A percentile compares a stretch with the other conserved stretches of the same genome.
Evolutionary conservation across 2,797 vertebrate genomes (phyloP).

Genomic region (Crenichthys baileyi): DNA sequence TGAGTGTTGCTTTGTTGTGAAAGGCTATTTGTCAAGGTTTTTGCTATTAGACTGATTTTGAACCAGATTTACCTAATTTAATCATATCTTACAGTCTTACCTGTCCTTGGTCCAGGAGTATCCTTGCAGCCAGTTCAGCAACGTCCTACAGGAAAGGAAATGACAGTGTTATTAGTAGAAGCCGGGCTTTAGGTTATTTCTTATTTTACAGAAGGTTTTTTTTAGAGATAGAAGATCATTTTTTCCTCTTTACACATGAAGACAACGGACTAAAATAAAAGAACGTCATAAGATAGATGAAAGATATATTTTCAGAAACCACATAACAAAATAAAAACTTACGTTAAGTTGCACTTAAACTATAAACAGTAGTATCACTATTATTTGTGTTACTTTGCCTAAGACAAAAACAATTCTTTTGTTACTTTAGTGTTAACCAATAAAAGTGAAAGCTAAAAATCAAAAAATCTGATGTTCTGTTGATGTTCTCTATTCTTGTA

Average conservation of each 20-base stretch:
- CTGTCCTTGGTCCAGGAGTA: constrained; percentile 89
- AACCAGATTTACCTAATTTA: background rate
- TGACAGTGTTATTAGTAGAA: background rate
- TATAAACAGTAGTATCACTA: background rate
- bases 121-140: constrained; percentile 86
- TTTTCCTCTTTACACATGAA: background rate
- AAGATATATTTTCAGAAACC: background rate
- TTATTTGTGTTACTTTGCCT: background rate
- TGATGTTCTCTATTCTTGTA: background rate
- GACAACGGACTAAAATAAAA: background rate
- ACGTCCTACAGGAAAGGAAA: constrained; percentile 78
- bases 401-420: background rate
- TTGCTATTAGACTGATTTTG: background rate
- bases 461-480: background rate
- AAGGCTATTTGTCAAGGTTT: background rate
- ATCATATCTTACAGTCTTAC: constrained; percentile 61
- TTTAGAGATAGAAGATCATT: too few relatives aligned
- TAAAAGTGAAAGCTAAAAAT: background rate
- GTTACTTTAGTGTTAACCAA: background rate
- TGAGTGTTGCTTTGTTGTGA: background rate
- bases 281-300: background rate
- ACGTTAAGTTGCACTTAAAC: background rate
- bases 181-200: background rate
- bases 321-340: background rate
- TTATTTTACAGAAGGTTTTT: background rate